A percentile compares a stretch with the other conserved stretches of the same genome.
These are phyloP conservation scores for Ariopsis seemanni DNA, from an alignment of 2,113 vertebrate genomes.

Conservation along the genomic window DNA sequence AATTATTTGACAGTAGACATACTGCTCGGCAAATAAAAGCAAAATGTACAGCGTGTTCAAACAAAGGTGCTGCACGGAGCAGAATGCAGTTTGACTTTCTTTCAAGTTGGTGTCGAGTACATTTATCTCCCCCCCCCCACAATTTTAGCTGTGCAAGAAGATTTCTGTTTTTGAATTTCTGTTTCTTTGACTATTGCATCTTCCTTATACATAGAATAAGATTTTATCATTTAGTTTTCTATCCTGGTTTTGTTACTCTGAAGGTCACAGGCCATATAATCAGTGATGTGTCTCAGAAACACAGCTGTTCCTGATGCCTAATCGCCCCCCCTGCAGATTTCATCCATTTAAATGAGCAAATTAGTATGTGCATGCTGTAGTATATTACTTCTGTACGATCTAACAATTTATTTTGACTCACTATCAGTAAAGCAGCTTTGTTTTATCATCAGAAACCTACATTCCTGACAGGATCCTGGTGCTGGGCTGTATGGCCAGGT, in stretches of 20 bases:
- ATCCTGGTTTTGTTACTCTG: not conserved
- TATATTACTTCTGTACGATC: not conserved
- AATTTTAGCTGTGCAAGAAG: not conserved
- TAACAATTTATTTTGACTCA: not conserved
- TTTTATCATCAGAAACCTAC: not conserved
- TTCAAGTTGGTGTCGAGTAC: not conserved
- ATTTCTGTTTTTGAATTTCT: not conserved
- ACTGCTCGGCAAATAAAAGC: slow-evolving; percentile 34
- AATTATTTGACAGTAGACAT: slow-evolving; percentile 54
- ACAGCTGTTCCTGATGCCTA: slow-evolving; percentile 4
- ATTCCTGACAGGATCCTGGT: not conserved
- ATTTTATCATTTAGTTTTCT: not conserved
- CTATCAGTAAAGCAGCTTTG: not conserved
- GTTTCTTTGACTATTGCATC: not conserved
- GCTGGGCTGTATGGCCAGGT: not conserved
- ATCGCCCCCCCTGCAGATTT: not conserved
- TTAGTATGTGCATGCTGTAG: not conserved
- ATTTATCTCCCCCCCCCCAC: not conserved
- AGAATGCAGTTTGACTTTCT: not conserved
- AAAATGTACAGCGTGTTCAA: slow-evolving; percentile 23
- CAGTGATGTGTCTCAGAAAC: not conserved
- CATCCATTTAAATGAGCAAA: not conserved
- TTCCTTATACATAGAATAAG: not conserved
- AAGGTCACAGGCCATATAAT: not conserved
- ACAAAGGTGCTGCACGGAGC: slow-evolving; percentile 23